Conservation (phyloP, 2,888 invertebrate species). For the Volucella bombylans region DNA sequence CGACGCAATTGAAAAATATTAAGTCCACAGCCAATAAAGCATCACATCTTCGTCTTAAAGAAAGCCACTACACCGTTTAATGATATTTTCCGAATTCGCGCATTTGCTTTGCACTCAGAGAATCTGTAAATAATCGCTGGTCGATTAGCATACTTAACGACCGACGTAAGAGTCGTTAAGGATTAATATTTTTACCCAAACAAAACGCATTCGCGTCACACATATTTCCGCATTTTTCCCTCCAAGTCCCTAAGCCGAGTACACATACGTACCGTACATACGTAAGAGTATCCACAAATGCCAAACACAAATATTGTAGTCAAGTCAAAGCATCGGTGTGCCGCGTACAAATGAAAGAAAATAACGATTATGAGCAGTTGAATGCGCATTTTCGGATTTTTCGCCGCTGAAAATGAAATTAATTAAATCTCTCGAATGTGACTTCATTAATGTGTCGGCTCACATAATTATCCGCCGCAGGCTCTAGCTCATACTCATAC, state of each 20-base stretch:
- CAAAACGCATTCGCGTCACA: constrained; percentile 16
- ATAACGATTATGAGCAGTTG: constrained; percentile 29
- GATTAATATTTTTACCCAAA: constrained; percentile 1
- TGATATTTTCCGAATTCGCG: too few species aligned
- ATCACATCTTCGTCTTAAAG: too few species aligned
- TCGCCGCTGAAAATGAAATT: constrained; percentile 35
- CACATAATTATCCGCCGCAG: constrained; percentile 21
- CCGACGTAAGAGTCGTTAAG: neutral
- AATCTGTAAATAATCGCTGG: too few species aligned
- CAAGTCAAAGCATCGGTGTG: neutral
- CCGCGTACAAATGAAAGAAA: constrained; percentile 10
- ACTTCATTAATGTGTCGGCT: constrained; percentile 35
- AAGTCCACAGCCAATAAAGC: too few species aligned
- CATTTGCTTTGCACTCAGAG: too few species aligned
- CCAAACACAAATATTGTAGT: neutral
- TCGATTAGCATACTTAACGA: neutral
- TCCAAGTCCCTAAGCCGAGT: constrained; percentile 10
- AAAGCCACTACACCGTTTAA: too few species aligned
- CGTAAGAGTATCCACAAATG: constrained; percentile 5
- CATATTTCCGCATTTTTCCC: constrained; percentile 39
- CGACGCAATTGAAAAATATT: too few species aligned
- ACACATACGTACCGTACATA: neutral
- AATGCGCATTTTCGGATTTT: constrained; percentile 3
- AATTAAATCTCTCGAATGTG: constrained; percentile 35
- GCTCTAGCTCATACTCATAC: neutral